Conservation (phyloP, 2,113 vertebrate species). For the Corythaeola cristata region DNA sequence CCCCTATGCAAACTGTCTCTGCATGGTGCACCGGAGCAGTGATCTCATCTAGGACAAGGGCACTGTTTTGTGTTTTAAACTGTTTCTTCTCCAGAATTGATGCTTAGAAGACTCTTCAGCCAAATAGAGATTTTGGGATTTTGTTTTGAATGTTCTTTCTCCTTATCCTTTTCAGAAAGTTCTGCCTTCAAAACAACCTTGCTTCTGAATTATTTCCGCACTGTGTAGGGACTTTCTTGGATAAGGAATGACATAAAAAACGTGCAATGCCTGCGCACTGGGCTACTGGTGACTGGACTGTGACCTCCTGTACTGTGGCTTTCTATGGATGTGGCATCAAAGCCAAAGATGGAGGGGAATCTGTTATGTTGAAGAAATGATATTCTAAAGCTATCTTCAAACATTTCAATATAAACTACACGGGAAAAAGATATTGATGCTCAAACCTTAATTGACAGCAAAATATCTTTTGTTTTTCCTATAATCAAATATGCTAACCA, state of each 20-base stretch:
- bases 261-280: accelerated
- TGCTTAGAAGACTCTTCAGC: not conserved
- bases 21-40: not conserved
- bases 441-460: not conserved
- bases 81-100: not conserved
- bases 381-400: not conserved
- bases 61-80: not conserved
- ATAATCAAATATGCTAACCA: not conserved
- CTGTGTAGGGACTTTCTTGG: not conserved
- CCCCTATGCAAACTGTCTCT: not conserved
- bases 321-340: not conserved
- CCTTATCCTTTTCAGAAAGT: not conserved
- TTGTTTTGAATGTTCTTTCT: not conserved
- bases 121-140: not conserved
- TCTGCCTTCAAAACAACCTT: not conserved
- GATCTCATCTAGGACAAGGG: not conserved
- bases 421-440: accelerated
- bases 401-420: not conserved
- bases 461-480: not conserved
- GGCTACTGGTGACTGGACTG: not conserved
- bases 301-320: not conserved
- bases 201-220: not conserved
- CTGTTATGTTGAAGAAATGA: not conserved
- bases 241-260: not conserved
- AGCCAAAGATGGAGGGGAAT: not conserved